A percentile compares a stretch with the other conserved stretches of the same genome.
phyloP scores from a whole-genome alignment of 2,797 vertebrate species.

The Tokudaia tokunoshimensis region DNA sequence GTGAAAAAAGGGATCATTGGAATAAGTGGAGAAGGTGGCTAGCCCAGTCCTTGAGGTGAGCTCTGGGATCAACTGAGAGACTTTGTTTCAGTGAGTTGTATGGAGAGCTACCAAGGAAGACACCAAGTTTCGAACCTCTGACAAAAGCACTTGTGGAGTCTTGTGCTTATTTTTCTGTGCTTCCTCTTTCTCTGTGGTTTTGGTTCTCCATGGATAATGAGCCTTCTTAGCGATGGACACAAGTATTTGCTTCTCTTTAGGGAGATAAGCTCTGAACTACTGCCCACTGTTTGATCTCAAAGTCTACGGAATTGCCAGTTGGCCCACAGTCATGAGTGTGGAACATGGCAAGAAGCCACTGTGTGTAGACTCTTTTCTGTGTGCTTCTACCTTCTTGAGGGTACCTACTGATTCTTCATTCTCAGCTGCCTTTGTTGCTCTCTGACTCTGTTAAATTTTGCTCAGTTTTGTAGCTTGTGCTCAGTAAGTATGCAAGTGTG shows the following conservation, averaged over 20 bases:
- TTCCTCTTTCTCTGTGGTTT: background rate
- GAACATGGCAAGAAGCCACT: background rate
- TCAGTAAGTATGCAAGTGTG: background rate
- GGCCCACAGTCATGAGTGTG: background rate
- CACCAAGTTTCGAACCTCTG: background rate
- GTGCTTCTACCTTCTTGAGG: background rate
- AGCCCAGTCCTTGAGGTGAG: background rate
- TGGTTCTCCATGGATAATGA: background rate
- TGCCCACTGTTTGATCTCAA: background rate
- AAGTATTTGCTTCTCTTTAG: background rate
- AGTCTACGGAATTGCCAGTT: background rate
- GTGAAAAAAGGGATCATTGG: background rate
- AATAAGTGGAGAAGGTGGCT: background rate
- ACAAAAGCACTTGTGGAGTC: background rate
- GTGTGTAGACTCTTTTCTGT: accelerated
- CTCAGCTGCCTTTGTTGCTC: background rate
- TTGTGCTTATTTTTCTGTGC: background rate
- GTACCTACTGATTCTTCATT: background rate
- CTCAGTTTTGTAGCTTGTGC: background rate
- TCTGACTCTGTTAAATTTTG: background rate
- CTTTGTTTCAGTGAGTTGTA: background rate
- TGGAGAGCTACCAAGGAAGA: background rate
- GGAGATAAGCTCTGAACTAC: background rate
- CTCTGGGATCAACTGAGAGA: background rate
- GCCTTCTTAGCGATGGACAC: background rate